Percentiles rank a stretch among this genome's conserved stretches.
These are phyloP conservation scores for Laspeyria flexula DNA, from an alignment of 2,888 invertebrate genomes.

Conservation along the genomic window DNA sequence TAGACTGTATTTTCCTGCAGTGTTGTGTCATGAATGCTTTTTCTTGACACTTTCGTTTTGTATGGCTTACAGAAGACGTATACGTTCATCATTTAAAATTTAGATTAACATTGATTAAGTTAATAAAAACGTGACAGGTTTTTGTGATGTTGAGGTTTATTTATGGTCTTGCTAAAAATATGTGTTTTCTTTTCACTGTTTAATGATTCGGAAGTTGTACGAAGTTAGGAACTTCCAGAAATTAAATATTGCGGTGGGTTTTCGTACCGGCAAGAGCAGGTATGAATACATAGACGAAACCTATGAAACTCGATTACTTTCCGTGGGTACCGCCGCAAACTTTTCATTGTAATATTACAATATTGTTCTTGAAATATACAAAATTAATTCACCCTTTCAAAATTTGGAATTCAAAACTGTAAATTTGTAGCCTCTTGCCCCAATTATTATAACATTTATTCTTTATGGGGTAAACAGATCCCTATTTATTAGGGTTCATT, in stretches of 20 bases:
- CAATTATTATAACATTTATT: slow-evolving; percentile 85
- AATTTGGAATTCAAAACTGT: slow-evolving; percentile 78
- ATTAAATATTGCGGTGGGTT: slow-evolving; percentile 30
- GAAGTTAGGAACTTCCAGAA: slow-evolving; percentile 23
- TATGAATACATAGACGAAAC: slow-evolving; percentile 36
- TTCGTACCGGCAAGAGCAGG: slow-evolving; percentile 20
- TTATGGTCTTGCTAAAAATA: background rate
- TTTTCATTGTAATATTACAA: slow-evolving; percentile 61
- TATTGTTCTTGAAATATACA: slow-evolving; percentile 60
- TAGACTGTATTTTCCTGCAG: slow-evolving; percentile 67
- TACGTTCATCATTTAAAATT: slow-evolving; percentile 7
- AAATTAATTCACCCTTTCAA: slow-evolving; percentile 81
- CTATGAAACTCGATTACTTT: slow-evolving; percentile 50
- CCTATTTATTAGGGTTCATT: slow-evolving; percentile 85
- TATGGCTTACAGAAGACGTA: slow-evolving; percentile 21
- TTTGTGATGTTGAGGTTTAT: background rate
- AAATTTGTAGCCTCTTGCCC: slow-evolving; percentile 78
- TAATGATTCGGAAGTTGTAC: slow-evolving; percentile 25
- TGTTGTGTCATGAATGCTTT: slow-evolving; percentile 48
- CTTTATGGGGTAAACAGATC: slow-evolving; percentile 84
- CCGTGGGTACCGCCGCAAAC: slow-evolving; percentile 44
- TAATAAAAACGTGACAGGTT: background rate
- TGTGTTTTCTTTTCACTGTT: slow-evolving; percentile 20
- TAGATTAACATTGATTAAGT: background rate
- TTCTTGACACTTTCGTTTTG: no score